These are phyloP conservation scores for Diprion similis DNA, from an alignment of 1,140 invertebrate species.

Conservation along the genomic window DNA sequence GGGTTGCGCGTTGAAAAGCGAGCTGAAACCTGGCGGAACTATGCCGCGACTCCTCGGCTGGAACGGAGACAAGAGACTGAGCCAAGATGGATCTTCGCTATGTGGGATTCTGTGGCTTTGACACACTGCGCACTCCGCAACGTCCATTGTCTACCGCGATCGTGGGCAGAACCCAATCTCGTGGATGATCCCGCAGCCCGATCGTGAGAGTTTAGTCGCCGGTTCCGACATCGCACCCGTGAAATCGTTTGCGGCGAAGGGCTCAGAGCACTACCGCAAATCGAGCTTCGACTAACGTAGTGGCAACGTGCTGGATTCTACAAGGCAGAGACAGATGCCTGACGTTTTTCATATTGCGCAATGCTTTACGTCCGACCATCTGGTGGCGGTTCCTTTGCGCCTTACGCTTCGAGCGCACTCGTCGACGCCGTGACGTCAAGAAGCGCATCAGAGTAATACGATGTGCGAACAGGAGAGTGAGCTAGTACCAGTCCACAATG, in stretches of 20 bases:
- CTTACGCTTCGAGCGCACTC: conserved; percentile 38
- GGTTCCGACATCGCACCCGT: too few species aligned
- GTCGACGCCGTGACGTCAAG: conserved; percentile 10
- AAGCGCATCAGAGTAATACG: too few species aligned
- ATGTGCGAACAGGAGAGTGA: too few species aligned
- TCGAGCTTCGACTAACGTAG: not conserved
- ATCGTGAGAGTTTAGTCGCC: not conserved
- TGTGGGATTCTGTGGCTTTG: too few species aligned
- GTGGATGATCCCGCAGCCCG: not conserved
- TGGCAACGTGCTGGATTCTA: not conserved
- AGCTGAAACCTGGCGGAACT: conserved; percentile 1
- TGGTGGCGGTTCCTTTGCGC: conserved; percentile 54
- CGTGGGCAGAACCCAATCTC: not conserved
- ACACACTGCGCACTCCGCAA: too few species aligned
- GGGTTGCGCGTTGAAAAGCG: not conserved
- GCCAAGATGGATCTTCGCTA: too few species aligned
- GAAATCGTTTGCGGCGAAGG: too few species aligned
- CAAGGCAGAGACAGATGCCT: conserved; percentile 47
- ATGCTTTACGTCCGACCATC: conserved; percentile 43
- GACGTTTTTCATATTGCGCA: conserved; percentile 54
- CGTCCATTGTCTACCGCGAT: not conserved
- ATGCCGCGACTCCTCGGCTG: too few species aligned
- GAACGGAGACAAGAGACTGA: not conserved
- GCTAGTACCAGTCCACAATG: too few species aligned
- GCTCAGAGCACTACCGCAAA: too few species aligned